Percentiles rank a stretch among this genome's conserved stretches.
phyloP scores from a whole-genome alignment of 1,140 invertebrate genomes.

The Harpegnathos saltator region DNA sequence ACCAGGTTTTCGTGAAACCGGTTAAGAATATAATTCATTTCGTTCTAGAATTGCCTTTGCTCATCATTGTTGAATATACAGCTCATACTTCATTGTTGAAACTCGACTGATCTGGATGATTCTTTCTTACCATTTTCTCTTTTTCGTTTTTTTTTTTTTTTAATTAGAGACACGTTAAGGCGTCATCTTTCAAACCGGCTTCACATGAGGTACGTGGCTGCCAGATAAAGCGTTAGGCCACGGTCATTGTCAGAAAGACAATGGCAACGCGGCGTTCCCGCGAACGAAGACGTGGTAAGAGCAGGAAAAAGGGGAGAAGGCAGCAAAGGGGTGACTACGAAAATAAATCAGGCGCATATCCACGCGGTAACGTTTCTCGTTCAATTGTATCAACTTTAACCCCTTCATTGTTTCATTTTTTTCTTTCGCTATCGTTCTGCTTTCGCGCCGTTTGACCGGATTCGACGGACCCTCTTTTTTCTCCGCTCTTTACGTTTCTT shows the following conservation, averaged over 20 bases:
- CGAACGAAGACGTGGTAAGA: conserved; percentile 41
- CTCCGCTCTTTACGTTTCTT: conserved; percentile 6
- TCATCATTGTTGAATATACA: no score
- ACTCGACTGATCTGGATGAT: no score
- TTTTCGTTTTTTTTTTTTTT: no score
- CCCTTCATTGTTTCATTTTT: conserved; percentile 77
- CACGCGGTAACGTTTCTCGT: conserved; percentile 70
- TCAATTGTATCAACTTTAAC: conserved; percentile 79
- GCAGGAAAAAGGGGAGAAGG: conserved; percentile 7
- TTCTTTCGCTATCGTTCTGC: conserved; percentile 67
- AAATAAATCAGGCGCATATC: conserved; percentile 78
- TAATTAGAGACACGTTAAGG: no score
- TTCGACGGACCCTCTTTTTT: conserved; percentile 63
- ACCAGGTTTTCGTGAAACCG: no score
- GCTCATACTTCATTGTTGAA: no score
- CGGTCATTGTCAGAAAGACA: conserved; percentile 65
- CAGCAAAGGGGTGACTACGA: conserved; percentile 61
- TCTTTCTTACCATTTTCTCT: no score
- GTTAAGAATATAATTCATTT: no score
- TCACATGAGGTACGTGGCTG: no score
- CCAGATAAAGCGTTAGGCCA: conserved; percentile 13
- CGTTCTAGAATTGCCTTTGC: no score
- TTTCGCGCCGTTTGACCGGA: conserved; percentile 76
- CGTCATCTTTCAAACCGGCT: no score
- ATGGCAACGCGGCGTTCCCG: conserved; percentile 56